These are phyloP conservation scores for Ploceus nigricollis DNA, from an alignment of 2,113 vertebrate species.

Conservation along the genomic window DNA sequence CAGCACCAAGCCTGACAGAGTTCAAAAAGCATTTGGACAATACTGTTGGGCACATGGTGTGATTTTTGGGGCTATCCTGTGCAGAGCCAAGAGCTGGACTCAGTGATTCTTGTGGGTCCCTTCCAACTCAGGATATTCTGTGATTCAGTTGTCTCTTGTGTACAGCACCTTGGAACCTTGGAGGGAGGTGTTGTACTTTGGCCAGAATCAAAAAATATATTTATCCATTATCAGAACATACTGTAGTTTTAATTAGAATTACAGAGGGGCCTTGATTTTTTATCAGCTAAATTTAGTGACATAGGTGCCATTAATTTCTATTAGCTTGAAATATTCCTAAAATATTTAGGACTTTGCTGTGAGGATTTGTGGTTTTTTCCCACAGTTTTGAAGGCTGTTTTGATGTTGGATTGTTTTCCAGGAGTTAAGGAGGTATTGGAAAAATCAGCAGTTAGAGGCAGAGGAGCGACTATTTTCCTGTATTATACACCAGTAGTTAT, in stretches of 20 bases:
- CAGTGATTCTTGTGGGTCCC: neutral
- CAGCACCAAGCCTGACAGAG: neutral
- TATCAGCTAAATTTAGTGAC: neutral
- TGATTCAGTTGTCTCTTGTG: neutral
- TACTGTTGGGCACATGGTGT: neutral
- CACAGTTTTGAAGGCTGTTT: neutral
- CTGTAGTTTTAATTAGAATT: neutral
- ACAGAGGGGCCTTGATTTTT: neutral
- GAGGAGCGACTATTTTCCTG: neutral
- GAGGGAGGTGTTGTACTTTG: neutral
- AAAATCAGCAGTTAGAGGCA: neutral
- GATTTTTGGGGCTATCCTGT: neutral
- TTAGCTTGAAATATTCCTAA: neutral
- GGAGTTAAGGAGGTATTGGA: neutral
- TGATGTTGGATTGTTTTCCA: neutral
- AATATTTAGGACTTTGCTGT: neutral
- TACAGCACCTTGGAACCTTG: neutral
- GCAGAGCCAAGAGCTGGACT: neutral
- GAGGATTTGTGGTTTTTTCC: neutral
- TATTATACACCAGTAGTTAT: neutral
- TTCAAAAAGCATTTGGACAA: neutral
- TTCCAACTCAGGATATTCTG: neutral
- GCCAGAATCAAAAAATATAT: neutral
- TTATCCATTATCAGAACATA: neutral
- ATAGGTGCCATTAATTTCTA: neutral